These are phyloP conservation scores for Gari tellinella DNA, from an alignment of 2,888 invertebrate genomes.

Conservation along the genomic window DNA sequence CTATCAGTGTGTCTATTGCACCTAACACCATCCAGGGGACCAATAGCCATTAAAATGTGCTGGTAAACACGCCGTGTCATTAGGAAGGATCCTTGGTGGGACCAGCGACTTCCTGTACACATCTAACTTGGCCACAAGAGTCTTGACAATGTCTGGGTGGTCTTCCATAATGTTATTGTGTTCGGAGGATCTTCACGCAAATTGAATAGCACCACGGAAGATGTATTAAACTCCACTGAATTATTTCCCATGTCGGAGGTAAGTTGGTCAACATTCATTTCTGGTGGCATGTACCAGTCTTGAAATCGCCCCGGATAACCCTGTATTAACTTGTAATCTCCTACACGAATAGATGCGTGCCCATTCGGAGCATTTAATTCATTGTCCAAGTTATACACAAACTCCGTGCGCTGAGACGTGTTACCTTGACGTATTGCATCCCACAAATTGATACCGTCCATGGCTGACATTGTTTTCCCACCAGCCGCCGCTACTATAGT, in stretches of 20 bases:
- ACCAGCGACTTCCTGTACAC: conserved; percentile 32
- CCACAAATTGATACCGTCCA: conserved; percentile 66
- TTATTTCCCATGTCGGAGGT: no score
- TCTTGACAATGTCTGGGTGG: conserved; percentile 41
- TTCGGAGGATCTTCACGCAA: conserved; percentile 53
- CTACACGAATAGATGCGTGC: conserved; percentile 58
- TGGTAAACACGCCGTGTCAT: conserved; percentile 42
- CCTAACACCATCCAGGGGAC: conserved; percentile 64
- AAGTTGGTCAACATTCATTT: no score
- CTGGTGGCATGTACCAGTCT: conserved; percentile 74
- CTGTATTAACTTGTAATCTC: conserved; percentile 84
- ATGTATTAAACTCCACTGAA: neutral
- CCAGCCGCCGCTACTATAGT: conserved; percentile 83
- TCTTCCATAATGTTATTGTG: conserved; percentile 40
- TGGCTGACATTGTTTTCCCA: conserved; percentile 56
- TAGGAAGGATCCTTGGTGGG: conserved; percentile 9
- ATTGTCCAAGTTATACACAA: conserved; percentile 70
- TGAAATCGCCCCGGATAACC: conserved; percentile 80
- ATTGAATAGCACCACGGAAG: conserved; percentile 26
- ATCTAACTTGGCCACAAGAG: conserved; percentile 29
- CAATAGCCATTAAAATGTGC: conserved; percentile 55
- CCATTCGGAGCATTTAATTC: conserved; percentile 14
- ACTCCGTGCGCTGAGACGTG: conserved; percentile 56
- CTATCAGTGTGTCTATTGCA: no score
- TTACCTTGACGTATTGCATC: conserved; percentile 39